Conservation (phyloP, 2,797 vertebrate genomes). For the Takifugu ocellatus region DNA sequence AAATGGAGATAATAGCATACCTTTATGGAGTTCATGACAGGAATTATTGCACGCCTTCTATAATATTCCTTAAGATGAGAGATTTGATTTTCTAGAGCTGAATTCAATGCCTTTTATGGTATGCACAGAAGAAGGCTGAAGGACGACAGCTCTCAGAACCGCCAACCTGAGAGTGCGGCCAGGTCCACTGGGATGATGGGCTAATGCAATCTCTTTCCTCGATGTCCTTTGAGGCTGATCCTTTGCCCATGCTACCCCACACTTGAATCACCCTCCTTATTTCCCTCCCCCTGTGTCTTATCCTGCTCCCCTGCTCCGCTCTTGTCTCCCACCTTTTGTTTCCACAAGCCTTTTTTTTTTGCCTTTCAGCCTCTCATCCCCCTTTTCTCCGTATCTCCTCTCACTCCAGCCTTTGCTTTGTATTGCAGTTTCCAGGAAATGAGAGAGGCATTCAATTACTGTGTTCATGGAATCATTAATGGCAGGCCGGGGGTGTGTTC, state of each 20-base stretch:
- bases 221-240: slow-evolving; percentile 58
- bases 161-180: slow-evolving; percentile 56
- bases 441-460: slow-evolving; percentile 74
- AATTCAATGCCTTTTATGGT: slow-evolving; percentile 37
- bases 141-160: slow-evolving; percentile 61
- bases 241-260: slow-evolving; percentile 42
- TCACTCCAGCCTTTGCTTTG: slow-evolving; percentile 37
- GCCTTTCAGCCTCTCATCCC: slow-evolving; percentile 44
- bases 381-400: not conserved
- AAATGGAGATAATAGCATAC: slow-evolving; percentile 5
- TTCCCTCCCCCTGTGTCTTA: slow-evolving; percentile 47
- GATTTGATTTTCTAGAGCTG: slow-evolving; percentile 26
- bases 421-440: slow-evolving; percentile 72
- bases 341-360: slow-evolving; percentile 45
- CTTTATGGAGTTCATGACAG: slow-evolving; percentile 1
- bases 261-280: slow-evolving; percentile 40
- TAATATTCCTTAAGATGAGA: slow-evolving; percentile 21
- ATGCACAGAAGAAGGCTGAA: slow-evolving; percentile 52
- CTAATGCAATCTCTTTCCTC: slow-evolving; percentile 60
- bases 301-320: slow-evolving; percentile 39
- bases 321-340: slow-evolving; percentile 32
- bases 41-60: slow-evolving; percentile 11
- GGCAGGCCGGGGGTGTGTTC: slow-evolving; percentile 64
- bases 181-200: slow-evolving; percentile 57
- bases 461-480: slow-evolving; percentile 75